Evolutionary conservation across 2,797 vertebrate genomes (phyloP), one percentile per base, ranked within the genome.

Genomic region (Neostethus bicornis): DNA sequence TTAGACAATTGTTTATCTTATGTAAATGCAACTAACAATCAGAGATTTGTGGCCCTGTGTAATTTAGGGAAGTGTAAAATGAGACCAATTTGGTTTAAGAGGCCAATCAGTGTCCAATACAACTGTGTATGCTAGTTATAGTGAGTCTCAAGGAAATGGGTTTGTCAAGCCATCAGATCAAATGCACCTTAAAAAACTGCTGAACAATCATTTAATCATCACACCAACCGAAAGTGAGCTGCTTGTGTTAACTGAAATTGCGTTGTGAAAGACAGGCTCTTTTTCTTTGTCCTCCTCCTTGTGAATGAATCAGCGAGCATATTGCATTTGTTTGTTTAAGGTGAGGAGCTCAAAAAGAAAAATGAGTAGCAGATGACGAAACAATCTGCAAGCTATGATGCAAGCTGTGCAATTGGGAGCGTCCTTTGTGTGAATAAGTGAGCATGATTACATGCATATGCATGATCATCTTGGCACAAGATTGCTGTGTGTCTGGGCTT

Each of bases 291-390:
- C 21, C 51, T 49, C 58, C 24, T 28, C 48, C 47, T n/a, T 53
- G 39, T 53, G 34, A 58, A 51, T 58, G 68, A 72, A 79, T 77
- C 68, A 75, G 49, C 32, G 37, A 48, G 38, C 63, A 24, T 51
- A 50, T 77, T 71, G 56, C 55, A 23, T 48, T 44, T 80, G 78
- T 85, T 85, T 78, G 61, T 81, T 84, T 71, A 77, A 72, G 70
- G 73, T 83, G 64, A 82, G 72, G 61, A 31, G 47, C 65, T 67
- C 26, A 13, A 25, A 55, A 66, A 58, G 47, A 77, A 73, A 70
- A 70, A 75, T 75, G 54, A 69, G 49, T 53, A 81, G 66, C 70
- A 78, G 75, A 81, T 87, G 87, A 88, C 86, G 85, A 86, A 87
- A 90, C 73, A 39, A 84, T 61, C 71, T 80, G 79, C 79, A 87